Percentiles rank a stretch among this genome's conserved stretches.
Evolutionary conservation across 2,113 vertebrate genomes (phyloP).

Genomic region (Hydrochoerus hydrochaeris): DNA sequence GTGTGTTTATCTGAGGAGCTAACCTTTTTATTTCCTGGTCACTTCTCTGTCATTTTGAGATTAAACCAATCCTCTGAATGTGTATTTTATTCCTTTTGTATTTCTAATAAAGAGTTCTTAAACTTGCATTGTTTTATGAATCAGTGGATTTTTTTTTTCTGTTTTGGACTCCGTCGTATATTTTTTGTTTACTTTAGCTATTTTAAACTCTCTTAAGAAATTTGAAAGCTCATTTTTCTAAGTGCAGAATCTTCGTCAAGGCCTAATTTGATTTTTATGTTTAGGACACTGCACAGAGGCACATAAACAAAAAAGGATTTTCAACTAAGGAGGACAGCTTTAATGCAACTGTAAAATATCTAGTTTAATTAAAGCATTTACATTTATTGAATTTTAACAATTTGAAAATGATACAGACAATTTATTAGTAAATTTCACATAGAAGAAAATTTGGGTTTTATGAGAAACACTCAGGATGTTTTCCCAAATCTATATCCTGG

Average conservation of each 20-base stretch:
- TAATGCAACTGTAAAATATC: background rate
- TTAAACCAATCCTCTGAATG: background rate
- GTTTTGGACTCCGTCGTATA: background rate
- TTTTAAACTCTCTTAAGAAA: background rate
- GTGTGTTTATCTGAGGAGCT: background rate
- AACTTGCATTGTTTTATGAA: background rate
- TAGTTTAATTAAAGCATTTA: slow-evolving; percentile 4
- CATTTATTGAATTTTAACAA: background rate
- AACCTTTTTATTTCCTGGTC: background rate
- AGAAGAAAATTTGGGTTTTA: background rate
- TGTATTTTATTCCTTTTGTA: background rate
- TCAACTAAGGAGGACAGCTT: background rate
- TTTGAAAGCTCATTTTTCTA: slow-evolving; percentile 21
- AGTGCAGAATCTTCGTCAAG: background rate
- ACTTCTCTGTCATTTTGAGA: background rate
- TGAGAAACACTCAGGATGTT: background rate
- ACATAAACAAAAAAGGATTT: background rate
- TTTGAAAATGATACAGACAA: background rate
- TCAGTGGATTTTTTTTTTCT: background rate
- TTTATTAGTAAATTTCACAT: background rate
- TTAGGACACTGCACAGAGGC: background rate
- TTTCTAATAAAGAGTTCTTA: slow-evolving; percentile 28
- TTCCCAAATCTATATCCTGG: background rate
- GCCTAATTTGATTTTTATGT: slow-evolving; percentile 51
- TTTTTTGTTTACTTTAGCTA: background rate